Base-by-base conservation (phyloP, 1,140 invertebrate genomes). In the Bombus pyrosoma region DNA sequence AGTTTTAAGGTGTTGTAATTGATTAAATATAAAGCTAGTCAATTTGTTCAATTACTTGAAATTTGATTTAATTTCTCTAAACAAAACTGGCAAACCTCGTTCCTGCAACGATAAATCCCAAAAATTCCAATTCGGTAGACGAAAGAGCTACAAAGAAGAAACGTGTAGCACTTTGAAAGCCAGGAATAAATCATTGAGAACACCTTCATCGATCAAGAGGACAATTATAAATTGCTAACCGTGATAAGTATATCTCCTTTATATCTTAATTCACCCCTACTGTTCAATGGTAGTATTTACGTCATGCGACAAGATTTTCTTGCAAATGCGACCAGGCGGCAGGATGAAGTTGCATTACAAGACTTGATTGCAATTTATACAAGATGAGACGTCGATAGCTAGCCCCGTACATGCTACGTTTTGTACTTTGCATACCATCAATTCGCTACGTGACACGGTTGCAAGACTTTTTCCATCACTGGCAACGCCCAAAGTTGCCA, bases 281-380 rank as follows among this genome's bases (percentile, higher is more conserved):
- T 6, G 9, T 12, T 64, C 39, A 25, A 4, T 10, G 22, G 37
- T 47, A 75, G 34, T 3, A 41, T 64, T 37, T 64, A 9, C 32
- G 37, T 62, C 57, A 59, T 28, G n/a, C 74, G 74, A 76, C 74
- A 76, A 73, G 41, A 47, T 43, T 78, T 43, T n/a, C 37, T 41
- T 64, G 59, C 25, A 28, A 59, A 57, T 22, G 47, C n/a, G 25
- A 15, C 18, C 28, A 34, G n/a, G 39, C 39, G 12, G 59, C 28
- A 62, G 10, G 75, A 77, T 57, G 37, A 62, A 15, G 13, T 28
- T 62, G 75, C 25, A 18, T 47, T 34, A 71, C 69, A 39, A 74
- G 22, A 82, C n/a, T 59, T 41, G 25, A 81, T 57, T n/a, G 43
- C 79, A 39, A 39, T 37, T 13, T 37, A 15, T 18, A 57, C 74